Percentiles rank a stretch among this genome's conserved stretches.
Evolutionary conservation across 2,113 vertebrate genomes (phyloP).

Genomic region (Colius striatus): DNA sequence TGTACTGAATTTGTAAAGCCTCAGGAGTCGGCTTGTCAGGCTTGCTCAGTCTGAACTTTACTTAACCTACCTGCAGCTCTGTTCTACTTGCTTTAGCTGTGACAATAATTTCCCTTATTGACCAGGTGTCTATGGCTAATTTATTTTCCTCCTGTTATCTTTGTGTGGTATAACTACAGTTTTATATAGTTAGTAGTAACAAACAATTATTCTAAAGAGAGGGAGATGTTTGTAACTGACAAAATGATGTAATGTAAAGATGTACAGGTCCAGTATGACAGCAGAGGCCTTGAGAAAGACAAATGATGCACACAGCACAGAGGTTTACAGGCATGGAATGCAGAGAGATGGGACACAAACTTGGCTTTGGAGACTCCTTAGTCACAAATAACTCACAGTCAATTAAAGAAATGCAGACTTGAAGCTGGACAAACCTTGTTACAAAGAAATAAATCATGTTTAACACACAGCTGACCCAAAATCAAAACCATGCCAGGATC

Average conservation of each 20-base stretch:
- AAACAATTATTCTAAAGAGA: neutral
- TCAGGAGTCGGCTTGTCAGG: neutral
- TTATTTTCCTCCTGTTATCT: constrained; percentile 9
- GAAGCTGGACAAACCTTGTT: neutral
- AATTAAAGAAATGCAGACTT: neutral
- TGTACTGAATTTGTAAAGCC: neutral
- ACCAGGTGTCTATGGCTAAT: neutral
- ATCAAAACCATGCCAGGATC: neutral
- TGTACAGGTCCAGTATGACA: neutral
- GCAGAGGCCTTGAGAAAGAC: neutral
- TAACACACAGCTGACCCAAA: neutral
- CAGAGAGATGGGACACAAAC: neutral
- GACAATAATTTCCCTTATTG: constrained; percentile 8
- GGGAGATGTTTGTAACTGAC: neutral
- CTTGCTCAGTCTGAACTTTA: neutral
- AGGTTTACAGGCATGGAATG: no score
- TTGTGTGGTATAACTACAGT: neutral
- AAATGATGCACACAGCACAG: neutral
- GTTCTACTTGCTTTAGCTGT: neutral
- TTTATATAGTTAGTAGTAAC: neutral
- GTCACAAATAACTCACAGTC: accelerated
- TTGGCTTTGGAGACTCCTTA: neutral
- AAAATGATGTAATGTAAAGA: neutral
- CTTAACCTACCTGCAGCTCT: neutral
- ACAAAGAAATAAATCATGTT: neutral